These are phyloP conservation scores for Brotula barbata DNA, from an alignment of 2,797 vertebrate genomes.

Conservation along the genomic window DNA sequence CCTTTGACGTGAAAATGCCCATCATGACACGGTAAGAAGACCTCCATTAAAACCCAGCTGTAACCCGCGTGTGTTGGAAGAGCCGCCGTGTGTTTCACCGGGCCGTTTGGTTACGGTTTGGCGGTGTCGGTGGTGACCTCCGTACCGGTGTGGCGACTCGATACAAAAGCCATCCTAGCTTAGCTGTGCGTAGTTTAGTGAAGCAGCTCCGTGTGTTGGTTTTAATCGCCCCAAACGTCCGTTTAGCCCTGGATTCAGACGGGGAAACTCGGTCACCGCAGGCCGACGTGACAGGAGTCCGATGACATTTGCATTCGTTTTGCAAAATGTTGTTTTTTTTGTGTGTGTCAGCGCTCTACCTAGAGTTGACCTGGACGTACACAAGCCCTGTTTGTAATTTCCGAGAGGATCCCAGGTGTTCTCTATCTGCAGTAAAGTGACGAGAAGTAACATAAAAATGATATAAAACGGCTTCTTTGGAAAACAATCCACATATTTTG, in stretches of 20 bases:
- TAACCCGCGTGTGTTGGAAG: background rate
- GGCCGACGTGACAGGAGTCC: conserved; percentile 1
- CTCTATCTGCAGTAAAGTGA: too few species aligned
- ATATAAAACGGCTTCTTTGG: too few species aligned
- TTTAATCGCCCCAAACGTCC: too few species aligned
- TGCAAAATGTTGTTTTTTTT: conserved; percentile 38
- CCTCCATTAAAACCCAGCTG: background rate
- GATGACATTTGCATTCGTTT: conserved; percentile 60
- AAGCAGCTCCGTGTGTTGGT: background rate
- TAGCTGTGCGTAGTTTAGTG: background rate
- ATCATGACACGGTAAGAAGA: conserved; percentile 60
- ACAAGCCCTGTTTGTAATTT: background rate
- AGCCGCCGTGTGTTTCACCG: conserved; percentile 23
- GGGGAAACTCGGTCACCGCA: background rate
- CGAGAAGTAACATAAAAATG: too few species aligned
- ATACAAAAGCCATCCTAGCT: conserved; percentile 17
- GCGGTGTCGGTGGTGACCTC: conserved; percentile 45
- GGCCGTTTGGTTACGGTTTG: conserved; percentile 20
- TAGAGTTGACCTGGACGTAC: conserved; percentile 14
- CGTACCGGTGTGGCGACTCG: conserved; percentile 50
- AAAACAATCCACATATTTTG: too few species aligned
- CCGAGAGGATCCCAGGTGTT: background rate
- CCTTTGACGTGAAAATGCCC: conserved; percentile 40
- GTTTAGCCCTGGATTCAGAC: background rate
- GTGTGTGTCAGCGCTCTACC: background rate